Percentiles rank a stretch among this genome's conserved stretches.
Evolutionary conservation across 2,888 invertebrate species (phyloP).

Genomic region (Carcina quercana): DNA sequence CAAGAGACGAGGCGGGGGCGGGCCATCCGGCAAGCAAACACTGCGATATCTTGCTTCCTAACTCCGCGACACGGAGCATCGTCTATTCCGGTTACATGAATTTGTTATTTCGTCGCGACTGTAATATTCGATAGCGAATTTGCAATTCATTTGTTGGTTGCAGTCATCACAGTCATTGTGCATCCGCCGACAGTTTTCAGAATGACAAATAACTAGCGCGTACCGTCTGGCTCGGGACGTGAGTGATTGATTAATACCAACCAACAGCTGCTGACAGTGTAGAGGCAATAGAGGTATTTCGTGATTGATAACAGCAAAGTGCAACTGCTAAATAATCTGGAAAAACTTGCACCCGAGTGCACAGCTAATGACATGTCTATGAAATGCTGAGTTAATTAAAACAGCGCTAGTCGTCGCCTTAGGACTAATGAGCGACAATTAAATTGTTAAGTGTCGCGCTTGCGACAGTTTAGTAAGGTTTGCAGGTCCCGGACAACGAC

Average conservation of each 20-base stretch:
- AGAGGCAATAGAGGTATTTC: slow-evolving; percentile 26
- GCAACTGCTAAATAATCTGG: slow-evolving; percentile 22
- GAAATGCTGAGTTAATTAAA: slow-evolving; percentile 56
- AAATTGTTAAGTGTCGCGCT: slow-evolving; percentile 64
- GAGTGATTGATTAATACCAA: slow-evolving; percentile 57
- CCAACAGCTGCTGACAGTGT: slow-evolving; percentile 39
- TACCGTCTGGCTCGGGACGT: slow-evolving; percentile 40
- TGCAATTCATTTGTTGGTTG: slow-evolving; percentile 27
- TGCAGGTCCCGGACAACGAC: slow-evolving; percentile 60
- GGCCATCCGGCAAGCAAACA: slow-evolving; percentile 57
- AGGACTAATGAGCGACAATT: slow-evolving; percentile 66
- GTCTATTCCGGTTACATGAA: slow-evolving; percentile 35
- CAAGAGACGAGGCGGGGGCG: slow-evolving; percentile 60
- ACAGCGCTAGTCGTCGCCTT: slow-evolving; percentile 49
- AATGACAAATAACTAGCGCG: slow-evolving; percentile 52
- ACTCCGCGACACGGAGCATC: slow-evolving; percentile 31
- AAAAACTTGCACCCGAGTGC: slow-evolving; percentile 25
- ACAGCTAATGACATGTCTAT: slow-evolving; percentile 51
- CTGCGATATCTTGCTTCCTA: slow-evolving; percentile 50
- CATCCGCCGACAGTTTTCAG: slow-evolving; percentile 39
- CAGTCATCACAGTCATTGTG: slow-evolving; percentile 39
- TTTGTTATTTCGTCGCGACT: slow-evolving; percentile 29
- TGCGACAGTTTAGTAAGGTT: slow-evolving; percentile 62
- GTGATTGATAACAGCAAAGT: slow-evolving; percentile 49
- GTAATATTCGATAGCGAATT: slow-evolving; percentile 28